Base-by-base conservation (phyloP, 2,888 invertebrate species). In the Aphodius sticticus region DNA sequence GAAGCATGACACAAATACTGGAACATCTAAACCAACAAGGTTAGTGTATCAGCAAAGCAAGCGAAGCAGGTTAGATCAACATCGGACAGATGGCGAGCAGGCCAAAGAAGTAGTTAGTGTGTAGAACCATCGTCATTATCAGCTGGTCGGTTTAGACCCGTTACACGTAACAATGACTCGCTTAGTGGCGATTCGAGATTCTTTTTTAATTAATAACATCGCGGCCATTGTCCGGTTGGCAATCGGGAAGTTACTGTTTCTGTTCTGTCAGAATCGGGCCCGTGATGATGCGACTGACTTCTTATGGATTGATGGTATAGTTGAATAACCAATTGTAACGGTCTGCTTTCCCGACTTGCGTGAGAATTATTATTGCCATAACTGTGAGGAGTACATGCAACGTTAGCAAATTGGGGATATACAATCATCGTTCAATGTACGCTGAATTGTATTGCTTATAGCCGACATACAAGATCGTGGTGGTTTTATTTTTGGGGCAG, bases 1-100 rank as follows among this genome's bases (percentile, higher is more conserved):
- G 53, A 53, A 53, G 53, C 53, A 53, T 53, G 53, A 53, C 53
- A 53, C 53, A 53, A 53, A 53, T 53, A 53, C 53, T 53, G 53
- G 2, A 53, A 53, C 53, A 7, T 9, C 9, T 53, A 53, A 53
- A 53, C 53, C 53, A 53, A 53, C 12, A 53, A 53, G 53, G 53
- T 53, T 53, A 53, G 53, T 53, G 53, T 53, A 53, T 53, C 53
- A 53, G 12, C 53, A 5, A 53, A 26, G 26, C 3, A 26, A 26
- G 26, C 53, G 53, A 53, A 53, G 53, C 53, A 53, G 53, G 53
- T 53, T 53, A 53, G 53, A 53, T 53, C 53, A 53, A 53, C 53
- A 7, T 7, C 53, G 2, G 53, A 53, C 53, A 53, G 53, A 53
- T 53, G 53, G 53, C 53, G 53, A 53, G 53, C 53, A 53, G 53